These are phyloP conservation scores for Malachius bipustulatus DNA, from an alignment of 2,888 invertebrate genomes.

Conservation along the genomic window DNA sequence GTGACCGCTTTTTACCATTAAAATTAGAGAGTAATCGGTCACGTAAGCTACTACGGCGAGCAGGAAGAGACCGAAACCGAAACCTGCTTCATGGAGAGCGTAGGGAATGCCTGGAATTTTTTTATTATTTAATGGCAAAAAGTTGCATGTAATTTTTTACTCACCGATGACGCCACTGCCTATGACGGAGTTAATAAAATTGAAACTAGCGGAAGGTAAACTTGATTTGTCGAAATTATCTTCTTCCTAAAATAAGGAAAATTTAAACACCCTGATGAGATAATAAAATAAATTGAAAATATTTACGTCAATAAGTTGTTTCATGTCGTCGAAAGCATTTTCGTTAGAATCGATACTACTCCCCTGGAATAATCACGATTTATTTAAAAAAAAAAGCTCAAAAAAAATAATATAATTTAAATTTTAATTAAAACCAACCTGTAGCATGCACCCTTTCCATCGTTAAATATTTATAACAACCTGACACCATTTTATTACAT, in stretches of 20 bases:
- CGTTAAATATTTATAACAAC: no score
- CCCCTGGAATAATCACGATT: no score
- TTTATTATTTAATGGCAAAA: no score
- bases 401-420: conserved; percentile 22
- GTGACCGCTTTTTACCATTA: conserved; percentile 65
- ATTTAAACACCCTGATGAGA: no score
- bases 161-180: conserved; percentile 77
- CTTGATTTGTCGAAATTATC: conserved; percentile 51
- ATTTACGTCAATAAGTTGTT: conserved; percentile 50
- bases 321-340: conserved; percentile 53
- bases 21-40: conserved; percentile 70
- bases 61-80: conserved; percentile 61
- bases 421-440: not conserved
- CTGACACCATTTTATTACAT: no score
- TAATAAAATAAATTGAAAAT: no score
- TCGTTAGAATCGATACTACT: conserved; percentile 52
- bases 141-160: no score
- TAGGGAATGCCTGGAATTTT: conserved; percentile 62
- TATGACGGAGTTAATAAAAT: conserved; percentile 80
- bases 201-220: conserved; percentile 67
- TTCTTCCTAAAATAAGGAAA: conserved; percentile 33
- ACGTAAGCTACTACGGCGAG: conserved; percentile 59
- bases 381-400: no score
- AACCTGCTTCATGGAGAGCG: conserved; percentile 67
- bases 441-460: no score